Evolutionary conservation across 2,888 invertebrate species (phyloP).

Genomic region (Ephialtes manifestator): DNA sequence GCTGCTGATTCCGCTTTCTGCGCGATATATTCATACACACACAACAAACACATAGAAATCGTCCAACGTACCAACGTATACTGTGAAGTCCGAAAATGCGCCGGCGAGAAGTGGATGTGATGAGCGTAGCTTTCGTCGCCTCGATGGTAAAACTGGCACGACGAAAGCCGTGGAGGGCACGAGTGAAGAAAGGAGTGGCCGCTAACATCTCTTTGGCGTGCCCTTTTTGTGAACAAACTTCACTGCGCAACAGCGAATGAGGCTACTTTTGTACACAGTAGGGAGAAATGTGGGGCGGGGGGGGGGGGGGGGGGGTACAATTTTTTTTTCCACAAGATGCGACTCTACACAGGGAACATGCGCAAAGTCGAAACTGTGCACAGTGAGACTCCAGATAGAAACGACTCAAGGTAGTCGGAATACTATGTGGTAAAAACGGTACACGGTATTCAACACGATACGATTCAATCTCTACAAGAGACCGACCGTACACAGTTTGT

Average conservation of each 20-base stretch:
- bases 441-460: no score
- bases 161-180: slow-evolving; percentile 71
- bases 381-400: no score
- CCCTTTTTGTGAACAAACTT: slow-evolving; percentile 15
- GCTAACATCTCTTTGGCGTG: slow-evolving; percentile 17
- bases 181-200: slow-evolving; percentile 16
- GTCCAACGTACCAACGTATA: neutral
- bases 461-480: no score
- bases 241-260: neutral
- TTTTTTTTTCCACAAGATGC: no score
- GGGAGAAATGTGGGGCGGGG: slow-evolving; percentile 49
- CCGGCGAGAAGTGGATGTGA: neutral
- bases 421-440: no score
- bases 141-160: slow-evolving; percentile 68
- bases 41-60: slow-evolving; percentile 1
- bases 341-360: no score
- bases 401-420: no score
- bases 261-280: slow-evolving; percentile 22
- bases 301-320: no score
- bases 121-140: slow-evolving; percentile 33
- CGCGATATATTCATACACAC: neutral
- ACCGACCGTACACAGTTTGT: no score
- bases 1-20: slow-evolving; percentile 8
- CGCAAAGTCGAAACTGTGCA: no score
- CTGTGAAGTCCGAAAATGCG: neutral